These are phyloP conservation scores for Limnodromus scolopaceus DNA, from an alignment of 2,797 vertebrate species.

Conservation along the genomic window DNA sequence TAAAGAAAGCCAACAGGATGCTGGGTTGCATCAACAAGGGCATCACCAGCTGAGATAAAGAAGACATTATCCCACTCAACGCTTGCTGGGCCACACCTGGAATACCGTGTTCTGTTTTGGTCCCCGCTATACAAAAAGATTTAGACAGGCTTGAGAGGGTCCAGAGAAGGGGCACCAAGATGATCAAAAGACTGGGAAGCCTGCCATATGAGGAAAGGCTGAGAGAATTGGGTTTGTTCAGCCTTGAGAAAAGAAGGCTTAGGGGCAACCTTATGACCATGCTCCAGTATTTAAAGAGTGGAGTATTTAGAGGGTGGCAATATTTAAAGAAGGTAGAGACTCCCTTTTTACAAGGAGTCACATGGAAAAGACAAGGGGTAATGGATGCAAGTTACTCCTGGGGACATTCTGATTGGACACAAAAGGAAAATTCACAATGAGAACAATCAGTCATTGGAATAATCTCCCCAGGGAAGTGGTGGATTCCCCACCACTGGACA, in stretches of 20 bases:
- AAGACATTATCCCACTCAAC: neutral
- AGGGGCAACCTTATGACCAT: neutral
- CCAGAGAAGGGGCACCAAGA: neutral
- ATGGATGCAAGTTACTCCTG: neutral
- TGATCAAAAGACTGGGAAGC: neutral
- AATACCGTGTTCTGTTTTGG: neutral
- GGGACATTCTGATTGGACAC: neutral
- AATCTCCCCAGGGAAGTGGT: neutral
- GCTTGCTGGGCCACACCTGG: too few species aligned
- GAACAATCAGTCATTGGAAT: neutral
- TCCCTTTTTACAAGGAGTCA: neutral
- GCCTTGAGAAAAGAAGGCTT: neutral
- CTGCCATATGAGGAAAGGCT: neutral
- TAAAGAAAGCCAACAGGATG: neutral
- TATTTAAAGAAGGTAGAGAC: neutral
- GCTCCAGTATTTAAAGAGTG: neutral
- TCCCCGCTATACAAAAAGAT: neutral
- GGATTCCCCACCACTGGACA: neutral
- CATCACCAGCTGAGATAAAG: neutral
- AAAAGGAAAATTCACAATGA: neutral
- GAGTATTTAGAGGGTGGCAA: neutral
- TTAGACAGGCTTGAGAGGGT: neutral
- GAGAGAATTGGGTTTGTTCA: neutral
- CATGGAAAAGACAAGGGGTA: neutral
- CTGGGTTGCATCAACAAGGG: neutral